Percentiles rank a stretch among this genome's conserved stretches.
phyloP scores from a whole-genome alignment of 2,797 vertebrate genomes.

The Xyrichtys novacula region DNA sequence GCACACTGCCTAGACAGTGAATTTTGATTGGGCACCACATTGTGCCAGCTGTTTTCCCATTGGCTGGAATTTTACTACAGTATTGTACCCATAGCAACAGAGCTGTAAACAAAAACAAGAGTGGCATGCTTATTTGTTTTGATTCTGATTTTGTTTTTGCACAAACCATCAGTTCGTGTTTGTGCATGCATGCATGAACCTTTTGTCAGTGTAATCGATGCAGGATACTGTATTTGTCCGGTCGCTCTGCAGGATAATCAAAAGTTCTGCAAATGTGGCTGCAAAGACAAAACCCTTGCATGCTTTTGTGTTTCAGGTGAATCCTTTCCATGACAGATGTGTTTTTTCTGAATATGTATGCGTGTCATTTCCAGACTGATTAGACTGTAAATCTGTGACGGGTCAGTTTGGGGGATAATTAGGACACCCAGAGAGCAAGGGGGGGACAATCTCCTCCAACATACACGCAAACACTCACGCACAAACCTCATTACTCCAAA shows the following conservation, averaged over 20 bases:
- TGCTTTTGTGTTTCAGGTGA: not conserved
- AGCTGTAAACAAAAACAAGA: slow-evolving; percentile 68
- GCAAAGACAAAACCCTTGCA: not conserved
- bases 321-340: not conserved
- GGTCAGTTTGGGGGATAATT: slow-evolving; percentile 33
- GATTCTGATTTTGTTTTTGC: not conserved
- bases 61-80: slow-evolving; percentile 66
- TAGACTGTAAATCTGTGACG: slow-evolving; percentile 38
- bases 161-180: not conserved
- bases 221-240: not conserved
- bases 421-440: slow-evolving; percentile 31
- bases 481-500: slow-evolving; percentile 8
- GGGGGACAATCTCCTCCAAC: slow-evolving; percentile 20
- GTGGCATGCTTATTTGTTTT: slow-evolving; percentile 12
- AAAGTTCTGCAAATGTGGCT: not conserved
- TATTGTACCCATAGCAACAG: slow-evolving; percentile 70
- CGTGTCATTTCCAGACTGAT: slow-evolving; percentile 24
- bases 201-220: not conserved
- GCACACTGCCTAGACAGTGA: slow-evolving; percentile 62
- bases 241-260: not conserved
- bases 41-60: slow-evolving; percentile 13
- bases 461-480: slow-evolving; percentile 1
- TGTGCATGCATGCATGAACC: no score
- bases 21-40: slow-evolving; percentile 64
- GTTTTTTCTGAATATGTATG: not conserved